Conservation (phyloP, 2,888 invertebrate species). For the Tillus elongatus region DNA sequence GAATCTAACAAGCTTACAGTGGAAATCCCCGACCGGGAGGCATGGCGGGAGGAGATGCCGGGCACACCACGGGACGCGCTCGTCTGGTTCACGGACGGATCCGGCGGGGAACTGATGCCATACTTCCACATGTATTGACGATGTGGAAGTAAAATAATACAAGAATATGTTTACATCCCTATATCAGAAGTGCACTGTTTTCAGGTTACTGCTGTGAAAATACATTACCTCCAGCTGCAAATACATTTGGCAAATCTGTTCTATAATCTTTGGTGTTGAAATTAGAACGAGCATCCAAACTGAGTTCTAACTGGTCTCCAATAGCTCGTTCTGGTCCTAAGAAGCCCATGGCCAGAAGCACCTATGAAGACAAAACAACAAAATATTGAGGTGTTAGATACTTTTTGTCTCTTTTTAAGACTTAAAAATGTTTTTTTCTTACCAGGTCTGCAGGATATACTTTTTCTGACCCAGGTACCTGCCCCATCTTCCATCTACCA, state of each 20-base stretch:
- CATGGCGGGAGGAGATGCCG: no score
- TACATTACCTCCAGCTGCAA: conserved; percentile 94
- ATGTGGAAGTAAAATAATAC: no score
- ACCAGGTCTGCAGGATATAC: conserved; percentile 73
- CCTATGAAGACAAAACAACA: conserved; percentile 31
- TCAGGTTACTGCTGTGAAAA: no score
- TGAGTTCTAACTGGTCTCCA: conserved; percentile 67
- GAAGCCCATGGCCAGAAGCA: conserved; percentile 97
- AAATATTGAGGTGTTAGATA: background rate
- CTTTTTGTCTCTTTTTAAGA: background rate
- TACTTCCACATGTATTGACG: no score
- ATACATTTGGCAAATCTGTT: conserved; percentile 84
- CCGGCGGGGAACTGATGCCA: no score
- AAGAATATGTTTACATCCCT: no score
- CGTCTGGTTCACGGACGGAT: no score
- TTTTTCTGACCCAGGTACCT: conserved; percentile 69
- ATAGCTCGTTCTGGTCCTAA: conserved; percentile 89
- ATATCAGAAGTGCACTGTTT: no score
- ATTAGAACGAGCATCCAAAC: conserved; percentile 87
- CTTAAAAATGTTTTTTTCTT: background rate
- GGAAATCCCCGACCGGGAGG: no score
- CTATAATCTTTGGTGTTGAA: conserved; percentile 80
- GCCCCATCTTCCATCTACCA: conserved; percentile 91
- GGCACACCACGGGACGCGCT: no score
- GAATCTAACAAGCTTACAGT: no score